Evolutionary conservation across 2,888 invertebrate species (phyloP), one percentile per base, ranked within the genome.

Genomic region (Erannis defoliaria): DNA sequence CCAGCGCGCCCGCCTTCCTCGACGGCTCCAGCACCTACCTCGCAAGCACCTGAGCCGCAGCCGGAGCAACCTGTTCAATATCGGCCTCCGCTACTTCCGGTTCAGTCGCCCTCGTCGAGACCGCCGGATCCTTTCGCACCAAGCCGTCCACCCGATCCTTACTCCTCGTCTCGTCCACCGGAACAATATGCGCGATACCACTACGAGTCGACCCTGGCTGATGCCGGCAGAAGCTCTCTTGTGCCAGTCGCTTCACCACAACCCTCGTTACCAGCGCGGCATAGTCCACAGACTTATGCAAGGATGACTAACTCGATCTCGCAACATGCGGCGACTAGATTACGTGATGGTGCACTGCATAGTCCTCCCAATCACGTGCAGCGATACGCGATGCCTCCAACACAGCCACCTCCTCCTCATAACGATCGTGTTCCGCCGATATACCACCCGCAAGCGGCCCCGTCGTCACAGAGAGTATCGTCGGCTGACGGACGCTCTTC

Each of bases 381-480:
- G 62, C 85, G 91, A 50, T 91, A 89, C 72, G 60, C 81, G 35
- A 78, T 88, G 73, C 81, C 85, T 51, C 62, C 80, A 37, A 64
- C 76, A 26, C 88, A 88, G 64, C 87, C 86, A n/a, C 88, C 87
- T 14, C 89, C 89, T 35, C 90, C 85, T 31, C 89, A 86, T 55
- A 93, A 92, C 61, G 93, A 93, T 72, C 86, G 93, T 5, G 92
- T 92, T 57, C 93, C 93, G 55, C 93, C 93, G 19, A 92, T 93
- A 74, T 90, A 92, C 69, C 92, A 93, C 70, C 92, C 91, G 38
- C 87, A 85, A 65, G 65, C 80, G 35, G 73, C 76, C 9, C 77
- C 82, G 37, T 66, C 84, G n/a, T 63, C 78, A n/a, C 89, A 86
- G 66, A 82, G 87, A 49, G 75, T 84, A 14, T 60, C 78, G 26